These are phyloP conservation scores for Dufourea novaeangliae DNA, from an alignment of 1,140 invertebrate species.

Conservation along the genomic window DNA sequence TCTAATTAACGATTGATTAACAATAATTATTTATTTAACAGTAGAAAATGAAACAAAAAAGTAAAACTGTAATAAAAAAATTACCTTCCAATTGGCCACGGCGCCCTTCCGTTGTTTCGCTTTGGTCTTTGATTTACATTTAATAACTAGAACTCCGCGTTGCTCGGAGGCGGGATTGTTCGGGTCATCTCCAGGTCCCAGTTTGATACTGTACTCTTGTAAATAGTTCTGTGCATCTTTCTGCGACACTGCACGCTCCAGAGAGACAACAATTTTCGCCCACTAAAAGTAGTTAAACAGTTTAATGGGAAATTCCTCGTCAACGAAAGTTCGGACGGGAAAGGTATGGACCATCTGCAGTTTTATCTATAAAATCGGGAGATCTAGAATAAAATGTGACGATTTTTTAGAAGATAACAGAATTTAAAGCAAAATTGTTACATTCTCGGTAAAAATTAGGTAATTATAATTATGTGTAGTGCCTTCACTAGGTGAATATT, in stretches of 20 bases:
- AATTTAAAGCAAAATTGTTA: too few species aligned
- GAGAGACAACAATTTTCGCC: constrained; percentile 98
- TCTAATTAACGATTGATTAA: not conserved
- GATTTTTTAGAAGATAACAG: too few species aligned
- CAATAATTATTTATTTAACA: too few species aligned
- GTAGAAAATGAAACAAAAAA: not conserved
- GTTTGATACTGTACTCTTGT: constrained; percentile 96
- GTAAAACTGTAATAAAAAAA: constrained; percentile 19
- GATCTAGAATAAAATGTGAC: too few species aligned
- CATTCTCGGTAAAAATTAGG: too few species aligned
- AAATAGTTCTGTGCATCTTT: constrained; percentile 94
- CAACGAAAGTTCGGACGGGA: not conserved
- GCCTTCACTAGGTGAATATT: too few species aligned
- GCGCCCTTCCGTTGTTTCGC: constrained; percentile 98
- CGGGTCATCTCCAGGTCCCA: constrained; percentile 92
- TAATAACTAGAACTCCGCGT: constrained; percentile 98
- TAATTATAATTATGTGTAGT: too few species aligned
- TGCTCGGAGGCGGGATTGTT: constrained; percentile 87
- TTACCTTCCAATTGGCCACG: constrained; percentile 97
- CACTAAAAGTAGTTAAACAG: constrained; percentile 84
- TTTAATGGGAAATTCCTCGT: constrained; percentile 18
- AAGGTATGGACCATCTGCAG: too few species aligned
- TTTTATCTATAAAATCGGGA: not conserved
- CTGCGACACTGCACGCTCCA: constrained; percentile 95
- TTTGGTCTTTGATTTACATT: constrained; percentile 96